These are phyloP conservation scores for Pangasius larnaudii DNA, from an alignment of 2,797 vertebrate species.

Conservation along the genomic window DNA sequence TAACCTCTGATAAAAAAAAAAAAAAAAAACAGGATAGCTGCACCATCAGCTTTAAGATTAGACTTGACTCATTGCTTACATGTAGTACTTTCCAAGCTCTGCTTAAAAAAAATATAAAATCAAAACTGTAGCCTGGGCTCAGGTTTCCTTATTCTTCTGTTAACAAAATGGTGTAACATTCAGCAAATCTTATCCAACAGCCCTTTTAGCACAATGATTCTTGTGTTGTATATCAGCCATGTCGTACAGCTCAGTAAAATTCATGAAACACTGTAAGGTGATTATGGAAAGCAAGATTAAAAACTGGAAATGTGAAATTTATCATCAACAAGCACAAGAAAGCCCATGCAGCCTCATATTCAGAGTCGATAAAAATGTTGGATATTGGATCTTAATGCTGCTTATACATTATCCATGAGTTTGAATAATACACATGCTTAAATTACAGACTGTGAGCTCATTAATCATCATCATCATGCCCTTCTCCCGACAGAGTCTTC, in stretches of 20 bases:
- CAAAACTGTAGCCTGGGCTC: neutral
- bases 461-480: neutral
- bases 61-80: neutral
- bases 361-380: neutral
- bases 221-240: neutral
- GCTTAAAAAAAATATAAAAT: neutral
- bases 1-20: neutral
- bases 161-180: neutral
- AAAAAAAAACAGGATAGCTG: neutral
- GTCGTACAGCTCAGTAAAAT: neutral
- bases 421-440: neutral
- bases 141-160: neutral
- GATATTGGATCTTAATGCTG: neutral
- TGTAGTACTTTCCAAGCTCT: neutral
- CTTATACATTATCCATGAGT: neutral
- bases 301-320: neutral
- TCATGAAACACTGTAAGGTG: neutral
- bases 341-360: neutral
- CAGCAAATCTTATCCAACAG: neutral
- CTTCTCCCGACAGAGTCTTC: neutral
- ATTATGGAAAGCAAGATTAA: neutral
- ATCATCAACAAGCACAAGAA: conserved; percentile 11
- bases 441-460: neutral
- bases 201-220: neutral
- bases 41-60: neutral